Base-by-base conservation (phyloP, 2,888 invertebrate genomes). In the Drosophila limbata region DNA sequence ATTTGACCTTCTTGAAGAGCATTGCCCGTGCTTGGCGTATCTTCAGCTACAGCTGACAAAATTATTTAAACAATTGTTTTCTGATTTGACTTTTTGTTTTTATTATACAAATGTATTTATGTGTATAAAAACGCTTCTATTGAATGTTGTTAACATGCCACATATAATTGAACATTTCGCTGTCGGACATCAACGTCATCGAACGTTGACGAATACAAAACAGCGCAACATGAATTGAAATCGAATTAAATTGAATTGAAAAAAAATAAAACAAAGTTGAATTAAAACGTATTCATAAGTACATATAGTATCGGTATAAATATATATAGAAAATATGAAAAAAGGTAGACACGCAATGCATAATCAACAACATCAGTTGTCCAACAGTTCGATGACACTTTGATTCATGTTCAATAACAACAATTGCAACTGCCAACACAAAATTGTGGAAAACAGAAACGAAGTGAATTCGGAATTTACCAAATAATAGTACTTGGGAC, bases 381-480 rank as follows among this genome's bases (percentile, higher is more conserved):
- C 56, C 64, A 66, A 68, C 66, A 66, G 90, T 87, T 87, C 87
- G 87, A 72, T 79, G 90, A 84, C 87, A 77, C 56, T 72, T 73
- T 67, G 45, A 50, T 69, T 72, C 50, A 76, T 77, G 62, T 81
- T 89, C 89, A 88, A 86, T 89, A 86, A 76, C 84, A 81, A 62
- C 77, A 79, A 69, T 75, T 77, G 73, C 76, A 84, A 63, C 51
- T 40, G 35, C 13, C 47, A 67, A 44, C 45, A 55, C 3, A 37
- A 73, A 64, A 59, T 55, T 45, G 47, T 61, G 28, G 39, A 60
- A 60, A 62, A 63, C 56, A 51, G n/a, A 66, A 40, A 17, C 45
- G 31, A 31, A 62, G 40, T 33, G 21, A 63, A 25, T 33, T 31
- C 37, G 5, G 19, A 33, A 52, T 35, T 10, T 8, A 55, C 4